Evolutionary conservation across 2,888 invertebrate species (phyloP), one percentile per base, ranked within the genome.

Genomic region (Anoplius nigerrimus): DNA sequence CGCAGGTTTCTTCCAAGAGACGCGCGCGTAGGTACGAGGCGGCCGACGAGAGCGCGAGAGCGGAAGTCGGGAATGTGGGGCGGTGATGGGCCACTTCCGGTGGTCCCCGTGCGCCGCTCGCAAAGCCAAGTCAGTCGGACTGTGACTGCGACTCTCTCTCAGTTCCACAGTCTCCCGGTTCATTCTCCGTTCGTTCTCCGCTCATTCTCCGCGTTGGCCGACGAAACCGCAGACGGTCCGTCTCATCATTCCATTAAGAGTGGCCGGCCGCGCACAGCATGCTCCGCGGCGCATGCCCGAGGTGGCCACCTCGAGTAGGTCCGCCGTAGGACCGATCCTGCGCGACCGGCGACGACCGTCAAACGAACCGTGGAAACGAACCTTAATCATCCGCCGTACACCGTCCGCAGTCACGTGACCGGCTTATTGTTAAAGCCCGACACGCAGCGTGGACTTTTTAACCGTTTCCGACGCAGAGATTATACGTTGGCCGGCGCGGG

Each of bases 21-120:
- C 5, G 13, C 42, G 66, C 22, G 56, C 34, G 70, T 27, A 53
- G 60, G 45, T 54, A 46, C 54, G 5, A 2, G 24, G 57, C 22
- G 5, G 65, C 62, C 62, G 69, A 34, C 70, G 58, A 69, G 74
- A 69, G 74, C 77, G 78, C 71, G 73, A 72, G 80, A 82, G 80
- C 84, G 86, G 85, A 85, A 85, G 85, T 81, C 73, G 82, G 60
- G 82, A 82, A 83, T 85, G 83, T 83, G 84, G 84, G 85, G 82
- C 84, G 83, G 85, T 86, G 85, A 86, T 86, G 86, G 85, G 85
- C 82, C 82, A 75, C 83, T 86, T 86, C 86, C 86, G 85, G 84
- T 84, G 81, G 82, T 85, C 82, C 82, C 84, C 76, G 78, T 72
- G 72, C 77, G 78, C 79, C 71, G 68, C 72, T 73, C 73, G 72